Percentiles rank a stretch among this genome's conserved stretches.
Conservation (phyloP, 2,797 vertebrate species). For the Carcharodon carcharias region DNA sequence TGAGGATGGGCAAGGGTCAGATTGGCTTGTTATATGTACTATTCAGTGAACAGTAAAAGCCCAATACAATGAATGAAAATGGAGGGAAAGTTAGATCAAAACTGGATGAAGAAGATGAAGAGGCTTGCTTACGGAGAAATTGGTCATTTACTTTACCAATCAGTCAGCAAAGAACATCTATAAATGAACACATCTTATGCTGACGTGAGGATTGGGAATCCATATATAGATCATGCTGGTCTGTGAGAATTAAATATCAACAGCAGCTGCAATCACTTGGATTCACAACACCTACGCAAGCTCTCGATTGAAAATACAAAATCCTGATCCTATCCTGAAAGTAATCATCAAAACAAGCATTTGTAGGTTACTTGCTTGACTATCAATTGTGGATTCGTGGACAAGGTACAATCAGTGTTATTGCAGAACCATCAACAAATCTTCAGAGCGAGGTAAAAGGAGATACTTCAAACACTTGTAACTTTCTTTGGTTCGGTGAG, state of each 20-base stretch:
- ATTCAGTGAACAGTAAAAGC: neutral
- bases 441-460: neutral
- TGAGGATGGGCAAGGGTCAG: too few relatives aligned
- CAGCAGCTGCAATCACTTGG: neutral
- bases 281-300: neutral
- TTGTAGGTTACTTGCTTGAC: neutral
- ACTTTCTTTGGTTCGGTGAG: neutral
- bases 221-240: neutral
- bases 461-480: neutral
- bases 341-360: neutral
- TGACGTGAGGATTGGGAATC: neutral
- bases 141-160: neutral
- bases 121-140: neutral
- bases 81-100: neutral
- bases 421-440: neutral
- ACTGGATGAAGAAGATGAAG: neutral
- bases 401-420: neutral
- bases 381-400: neutral
- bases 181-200: neutral
- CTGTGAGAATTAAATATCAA: neutral
- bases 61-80: neutral
- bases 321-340: neutral
- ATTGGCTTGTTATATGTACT: too few relatives aligned
- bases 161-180: neutral
- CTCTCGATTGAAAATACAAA: neutral